Percentiles rank a stretch among this genome's conserved stretches.
Conservation (phyloP, 2,797 vertebrate species). For the Coendou prehensilis region DNA sequence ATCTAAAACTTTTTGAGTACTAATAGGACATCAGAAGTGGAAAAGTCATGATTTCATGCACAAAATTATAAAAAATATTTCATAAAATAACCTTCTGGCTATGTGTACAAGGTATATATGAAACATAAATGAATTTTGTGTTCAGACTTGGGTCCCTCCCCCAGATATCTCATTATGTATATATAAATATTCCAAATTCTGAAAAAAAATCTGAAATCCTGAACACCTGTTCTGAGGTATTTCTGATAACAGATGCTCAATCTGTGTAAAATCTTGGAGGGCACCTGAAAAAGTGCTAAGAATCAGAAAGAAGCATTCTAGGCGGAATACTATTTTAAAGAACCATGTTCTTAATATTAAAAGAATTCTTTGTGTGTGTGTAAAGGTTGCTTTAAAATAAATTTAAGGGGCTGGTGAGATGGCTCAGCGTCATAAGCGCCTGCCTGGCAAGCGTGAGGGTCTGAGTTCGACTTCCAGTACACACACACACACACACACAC, state of each 20-base stretch:
- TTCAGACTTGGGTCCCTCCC: not conserved
- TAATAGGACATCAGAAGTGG: not conserved
- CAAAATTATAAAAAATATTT: not conserved
- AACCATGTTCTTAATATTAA: not conserved
- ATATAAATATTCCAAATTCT: not conserved
- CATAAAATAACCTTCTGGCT: not conserved
- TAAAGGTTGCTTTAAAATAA: constrained; percentile 26
- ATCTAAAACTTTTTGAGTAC: not conserved
- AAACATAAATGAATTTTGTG: not conserved
- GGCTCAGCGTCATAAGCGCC: no score
- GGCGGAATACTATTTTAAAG: not conserved
- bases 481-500: no score
- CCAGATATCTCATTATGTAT: not conserved
- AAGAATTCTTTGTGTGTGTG: not conserved
- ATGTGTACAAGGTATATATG: not conserved
- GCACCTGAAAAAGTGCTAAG: not conserved
- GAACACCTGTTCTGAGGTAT: not conserved
- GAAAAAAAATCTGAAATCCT: not conserved
- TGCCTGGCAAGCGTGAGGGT: no score
- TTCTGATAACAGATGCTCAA: not conserved
- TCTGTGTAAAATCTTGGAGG: not conserved
- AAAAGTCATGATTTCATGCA: not conserved
- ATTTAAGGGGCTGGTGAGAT: not conserved
- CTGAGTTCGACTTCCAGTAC: no score
- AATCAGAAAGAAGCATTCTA: not conserved